Percentiles rank a stretch among this genome's conserved stretches.
phyloP scores from a whole-genome alignment of 2,113 vertebrate species.

The Panurus biarmicus region DNA sequence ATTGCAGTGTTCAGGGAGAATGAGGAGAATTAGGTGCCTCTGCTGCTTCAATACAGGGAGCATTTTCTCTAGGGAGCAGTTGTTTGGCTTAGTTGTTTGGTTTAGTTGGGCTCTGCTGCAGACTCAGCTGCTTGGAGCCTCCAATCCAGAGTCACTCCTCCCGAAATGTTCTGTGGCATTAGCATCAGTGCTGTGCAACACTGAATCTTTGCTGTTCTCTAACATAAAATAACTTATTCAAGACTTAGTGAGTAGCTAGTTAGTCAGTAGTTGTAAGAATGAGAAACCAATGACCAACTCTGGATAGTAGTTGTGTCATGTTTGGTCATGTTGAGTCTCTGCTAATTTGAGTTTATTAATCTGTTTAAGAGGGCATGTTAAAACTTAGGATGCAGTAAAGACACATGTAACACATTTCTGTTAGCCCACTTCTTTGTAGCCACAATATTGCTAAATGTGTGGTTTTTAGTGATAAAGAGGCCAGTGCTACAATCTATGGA shows the following conservation, averaged over 20 bases:
- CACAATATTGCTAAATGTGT: background rate
- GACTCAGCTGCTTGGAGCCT: background rate
- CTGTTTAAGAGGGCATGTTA: background rate
- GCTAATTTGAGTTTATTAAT: background rate
- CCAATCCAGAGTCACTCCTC: background rate
- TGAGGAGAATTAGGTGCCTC: background rate
- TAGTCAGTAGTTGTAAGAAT: background rate
- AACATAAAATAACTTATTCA: background rate
- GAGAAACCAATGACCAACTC: background rate
- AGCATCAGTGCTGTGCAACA: background rate
- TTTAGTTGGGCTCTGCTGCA: background rate
- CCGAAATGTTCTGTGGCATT: background rate
- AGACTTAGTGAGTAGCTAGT: background rate
- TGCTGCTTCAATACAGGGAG: background rate
- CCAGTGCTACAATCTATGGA: background rate
- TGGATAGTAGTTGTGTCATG: background rate
- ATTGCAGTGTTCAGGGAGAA: rapidly evolving
- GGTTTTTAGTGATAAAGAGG: background rate
- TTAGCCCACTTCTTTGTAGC: background rate
- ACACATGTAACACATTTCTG: background rate
- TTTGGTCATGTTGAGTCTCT: background rate
- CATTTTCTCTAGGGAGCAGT: background rate
- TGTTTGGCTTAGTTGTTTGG: background rate
- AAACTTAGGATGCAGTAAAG: background rate
- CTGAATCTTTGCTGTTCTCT: background rate